A percentile compares a stretch with the other conserved stretches of the same genome.
Conservation (phyloP, 2,797 vertebrate genomes). For the Adelosebastes latens region DNA sequence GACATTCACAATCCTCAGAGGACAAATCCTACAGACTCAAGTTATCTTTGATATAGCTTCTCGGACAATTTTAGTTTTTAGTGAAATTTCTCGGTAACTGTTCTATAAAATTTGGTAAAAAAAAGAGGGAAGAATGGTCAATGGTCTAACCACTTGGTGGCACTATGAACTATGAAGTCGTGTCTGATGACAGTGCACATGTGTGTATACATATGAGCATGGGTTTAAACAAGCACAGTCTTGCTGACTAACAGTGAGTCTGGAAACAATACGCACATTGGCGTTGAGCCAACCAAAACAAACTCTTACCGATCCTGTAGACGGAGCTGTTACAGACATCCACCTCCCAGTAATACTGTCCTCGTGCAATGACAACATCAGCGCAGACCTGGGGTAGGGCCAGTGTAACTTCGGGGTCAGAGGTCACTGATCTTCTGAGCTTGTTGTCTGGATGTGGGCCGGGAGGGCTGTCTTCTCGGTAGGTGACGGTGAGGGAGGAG, state of each 20-base stretch:
- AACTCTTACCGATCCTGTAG: slow-evolving; percentile 78
- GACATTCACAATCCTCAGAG: too few species aligned
- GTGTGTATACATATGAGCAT: slow-evolving; percentile 1
- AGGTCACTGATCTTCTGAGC: background rate
- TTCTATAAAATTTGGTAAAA: too few species aligned
- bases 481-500: slow-evolving; percentile 66
- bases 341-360: slow-evolving; percentile 84
- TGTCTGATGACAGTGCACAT: background rate
- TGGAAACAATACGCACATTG: slow-evolving; percentile 41
- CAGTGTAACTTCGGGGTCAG: background rate
- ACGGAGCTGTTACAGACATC: slow-evolving; percentile 81
- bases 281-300: slow-evolving; percentile 30
- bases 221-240: slow-evolving; percentile 25
- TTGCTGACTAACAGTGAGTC: slow-evolving; percentile 42
- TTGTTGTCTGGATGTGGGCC: background rate
- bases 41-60: too few species aligned
- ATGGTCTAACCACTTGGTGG: background rate
- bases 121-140: background rate
- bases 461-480: slow-evolving; percentile 16
- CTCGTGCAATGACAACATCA: slow-evolving; percentile 64
- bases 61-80: too few species aligned
- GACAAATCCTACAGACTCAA: too few species aligned
- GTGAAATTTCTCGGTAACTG: too few species aligned
- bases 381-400: slow-evolving; percentile 53
- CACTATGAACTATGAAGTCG: background rate